Evolutionary conservation across 2,113 vertebrate genomes (phyloP), one percentile per base, ranked within the genome.

Genomic region (Pseudopipra pipra): DNA sequence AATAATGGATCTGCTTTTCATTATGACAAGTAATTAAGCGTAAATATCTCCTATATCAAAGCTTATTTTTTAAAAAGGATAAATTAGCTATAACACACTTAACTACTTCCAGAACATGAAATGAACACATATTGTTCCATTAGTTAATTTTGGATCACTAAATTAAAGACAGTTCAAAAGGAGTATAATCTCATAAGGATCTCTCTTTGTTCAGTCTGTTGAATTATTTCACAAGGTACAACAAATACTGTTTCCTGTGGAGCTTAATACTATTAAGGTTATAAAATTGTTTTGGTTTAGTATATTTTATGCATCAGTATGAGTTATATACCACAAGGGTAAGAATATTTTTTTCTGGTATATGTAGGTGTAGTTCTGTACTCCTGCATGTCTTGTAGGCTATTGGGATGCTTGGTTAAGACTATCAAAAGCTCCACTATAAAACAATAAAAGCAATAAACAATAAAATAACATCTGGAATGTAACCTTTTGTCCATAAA

Each of bases 11-110:
- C 93, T 82, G 86, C 75, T 83, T 61, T 88, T 95, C 74, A 76
- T 78, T 94, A 73, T 91, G 83, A 79, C 27, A 30, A 93, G 74
- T 93, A 95, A 97, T 90, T 78, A 92, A 90, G 58, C 72, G 79
- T 90, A 80, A 96, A 80, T 63, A 88, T 96, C 71, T 87, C 78
- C 54, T 70, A 19, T 94, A 95, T 94, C 94, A 95, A 93, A 96
- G 85, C 75, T 63, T 93, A 70, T 79, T 71, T 90, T 91, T 85
- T 93, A 85, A 75, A 96, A 92, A 90, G 85, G 66, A 92, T 89
- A 74, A 94, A 94, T 86, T 90, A 92, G 68, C 75, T 90, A 25
- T 87, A 82, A 91, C 17, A 28, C 49, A 80, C 89, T 90, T 90
- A 85, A 67, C 71, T 76, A 56, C 84, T 95, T 96, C 74, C 96